Base-by-base conservation (phyloP, 92 coral and sea anemone species). In the Muricea muricata region DNA sequence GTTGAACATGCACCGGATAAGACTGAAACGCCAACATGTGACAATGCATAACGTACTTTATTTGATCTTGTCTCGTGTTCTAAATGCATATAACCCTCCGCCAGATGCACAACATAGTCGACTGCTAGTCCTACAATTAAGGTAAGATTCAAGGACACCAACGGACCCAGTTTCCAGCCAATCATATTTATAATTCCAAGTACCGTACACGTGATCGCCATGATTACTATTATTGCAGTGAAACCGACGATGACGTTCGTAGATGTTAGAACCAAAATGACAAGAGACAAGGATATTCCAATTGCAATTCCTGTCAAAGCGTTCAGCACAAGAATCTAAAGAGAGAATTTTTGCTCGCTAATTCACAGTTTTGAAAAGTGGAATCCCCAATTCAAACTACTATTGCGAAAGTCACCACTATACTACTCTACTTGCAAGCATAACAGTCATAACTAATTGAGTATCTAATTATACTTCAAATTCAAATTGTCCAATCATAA, bases 101-200 rank as follows among this genome's bases (percentile, higher is more conserved):
- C 98, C 42, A 95, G 90, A 75, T 95, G 98, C 15, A 95, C 98
- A 20, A 93, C 98, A 76, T 95, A 95, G 67, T 95, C 98, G 32
- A 95, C 98, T 12, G 98, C 95, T 15, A 95, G 89, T 20, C 98
- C 98, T 15, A 95, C 98, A 7, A 95, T 97, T 75, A 95, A 93
- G 32, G 98, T 95, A 20, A 95, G 92, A 76, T 95, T 95, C 23
- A 95, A 93, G 31, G 97, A 93, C 80, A 93, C 98, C 23, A 95
- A 81, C 15, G 92, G 96, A 0, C 98, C 98, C 14, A 95, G 94
- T 70, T 93, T 93, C 98, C 98, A 95, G 33, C 98, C 98, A 10
- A 92, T 92, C 86, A 95, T 85, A 29, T 94, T 97, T 41, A 93
- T 91, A 6, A 93, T 89, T 6, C 97, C 98, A 41, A 95, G 97